Conservation (phyloP, 2,888 invertebrate species). For the Eumacrocentrus americanus region DNA sequence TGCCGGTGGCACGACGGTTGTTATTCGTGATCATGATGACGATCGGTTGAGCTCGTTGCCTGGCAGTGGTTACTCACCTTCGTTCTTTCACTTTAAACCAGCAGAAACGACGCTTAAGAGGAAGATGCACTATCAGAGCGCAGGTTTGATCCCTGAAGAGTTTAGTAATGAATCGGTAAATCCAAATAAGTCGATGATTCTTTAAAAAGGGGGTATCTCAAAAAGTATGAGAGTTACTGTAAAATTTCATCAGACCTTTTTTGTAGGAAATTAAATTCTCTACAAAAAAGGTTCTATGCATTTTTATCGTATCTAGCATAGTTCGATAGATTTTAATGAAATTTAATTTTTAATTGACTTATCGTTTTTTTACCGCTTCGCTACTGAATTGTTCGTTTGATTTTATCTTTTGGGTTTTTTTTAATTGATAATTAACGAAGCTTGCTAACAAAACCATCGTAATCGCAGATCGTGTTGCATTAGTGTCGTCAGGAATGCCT, state of each 20-base stretch:
- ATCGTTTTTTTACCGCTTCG: no score
- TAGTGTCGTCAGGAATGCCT: conserved; percentile 63
- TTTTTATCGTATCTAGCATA: no score
- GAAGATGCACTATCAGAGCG: conserved; percentile 62
- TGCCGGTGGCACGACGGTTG: conserved; percentile 38
- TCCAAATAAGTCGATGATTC: no score
- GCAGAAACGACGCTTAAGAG: conserved; percentile 74
- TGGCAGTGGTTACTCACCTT: conserved; percentile 86
- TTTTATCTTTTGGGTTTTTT: no score
- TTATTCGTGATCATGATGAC: conserved; percentile 79
- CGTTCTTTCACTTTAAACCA: conserved; percentile 92
- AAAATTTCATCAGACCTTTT: no score
- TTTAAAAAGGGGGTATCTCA: no score
- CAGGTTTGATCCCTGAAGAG: conserved; percentile 49
- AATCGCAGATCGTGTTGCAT: conserved; percentile 69
- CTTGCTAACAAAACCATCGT: neutral
- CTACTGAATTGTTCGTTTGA: no score
- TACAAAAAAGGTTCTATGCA: no score
- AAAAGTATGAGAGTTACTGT: no score
- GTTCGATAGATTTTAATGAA: neutral
- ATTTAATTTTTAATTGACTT: neutral
- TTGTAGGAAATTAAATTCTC: no score
- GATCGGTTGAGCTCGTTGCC: conserved; percentile 82
- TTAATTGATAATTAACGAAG: no score
- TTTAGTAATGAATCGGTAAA: no score